Evolutionary conservation across 2,113 vertebrate genomes (phyloP), one percentile per base, ranked within the genome.

Genomic region (Poecilia latipinna): DNA sequence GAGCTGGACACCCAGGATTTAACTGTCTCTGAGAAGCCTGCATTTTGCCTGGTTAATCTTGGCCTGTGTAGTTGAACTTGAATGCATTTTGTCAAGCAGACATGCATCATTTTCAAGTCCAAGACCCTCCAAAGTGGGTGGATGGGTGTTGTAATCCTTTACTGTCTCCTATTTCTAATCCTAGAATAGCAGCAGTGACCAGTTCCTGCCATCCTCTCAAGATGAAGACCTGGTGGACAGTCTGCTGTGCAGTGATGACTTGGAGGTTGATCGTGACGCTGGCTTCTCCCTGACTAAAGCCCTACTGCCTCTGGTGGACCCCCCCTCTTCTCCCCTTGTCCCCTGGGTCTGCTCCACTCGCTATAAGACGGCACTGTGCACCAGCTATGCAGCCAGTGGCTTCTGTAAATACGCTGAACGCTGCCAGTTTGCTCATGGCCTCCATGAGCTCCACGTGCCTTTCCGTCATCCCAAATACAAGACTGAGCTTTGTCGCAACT

Each of bases 381-480:
- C 90, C 74, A 93, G 84, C 73, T 96, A 95, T 74, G 90, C 94
- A 0, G 64, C 90, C 0, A 72, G 82, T 0, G 95, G 93, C 0
- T 75, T 80, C 39, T 96, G 95, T 88, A 93, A 92, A 65, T 96
- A 96, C 2, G 94, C 93, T 0, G 93, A 93, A 57, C 93, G 93
- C 68, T 96, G 95, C 77, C 94, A 94, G 87, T 96, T 95, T 7
- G 95, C 95, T 63, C 95, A 95, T 0, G 95, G 95, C 75, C 93
- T 95, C 24, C 93, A 92, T 0, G 94, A 96, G 62, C 94, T 96
- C n/a, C 94, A 94, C 0, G 77, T 94, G 22, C 94, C 94, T 15
- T 94, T 87, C 4, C 93, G 90, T 63, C 95, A 96, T 65, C 95
- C 95, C 0, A 96, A 95, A 82, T 96, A 95, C 89, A 96, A 96